Conservation (phyloP, 2,888 invertebrate genomes). For the Serripes groenlandicus region DNA sequence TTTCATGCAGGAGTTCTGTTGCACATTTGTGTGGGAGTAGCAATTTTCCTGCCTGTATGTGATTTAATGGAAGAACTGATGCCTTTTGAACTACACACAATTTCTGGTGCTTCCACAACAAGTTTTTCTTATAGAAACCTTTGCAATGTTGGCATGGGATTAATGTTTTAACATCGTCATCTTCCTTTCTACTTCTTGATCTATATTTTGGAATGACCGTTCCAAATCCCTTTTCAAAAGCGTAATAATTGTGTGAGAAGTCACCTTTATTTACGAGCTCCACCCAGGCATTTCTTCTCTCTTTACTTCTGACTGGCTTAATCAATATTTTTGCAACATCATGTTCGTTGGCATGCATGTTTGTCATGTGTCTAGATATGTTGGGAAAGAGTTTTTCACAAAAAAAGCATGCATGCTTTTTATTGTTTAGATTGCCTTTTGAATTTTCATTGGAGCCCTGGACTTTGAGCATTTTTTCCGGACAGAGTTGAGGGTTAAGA, state of each 20-base stretch:
- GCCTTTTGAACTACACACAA: neutral
- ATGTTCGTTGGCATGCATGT: too few species aligned
- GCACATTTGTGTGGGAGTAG: neutral
- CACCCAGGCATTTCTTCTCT: too few species aligned
- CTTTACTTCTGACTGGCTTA: too few species aligned
- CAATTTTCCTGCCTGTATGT: too few species aligned
- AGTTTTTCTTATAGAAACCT: constrained; percentile 15
- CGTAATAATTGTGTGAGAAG: constrained; percentile 24
- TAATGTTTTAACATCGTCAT: constrained; percentile 25
- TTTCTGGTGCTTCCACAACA: constrained; percentile 35
- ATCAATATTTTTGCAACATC: too few species aligned
- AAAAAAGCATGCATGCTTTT: too few species aligned
- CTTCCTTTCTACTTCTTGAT: neutral
- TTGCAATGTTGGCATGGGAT: constrained; percentile 46
- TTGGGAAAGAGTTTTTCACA: too few species aligned
- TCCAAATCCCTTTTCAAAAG: constrained; percentile 25
- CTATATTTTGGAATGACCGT: constrained; percentile 46
- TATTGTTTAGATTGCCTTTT: too few species aligned
- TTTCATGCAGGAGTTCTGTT: neutral
- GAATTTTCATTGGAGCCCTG: too few species aligned
- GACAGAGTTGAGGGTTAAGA: too few species aligned
- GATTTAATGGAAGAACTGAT: neutral
- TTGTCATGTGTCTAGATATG: too few species aligned
- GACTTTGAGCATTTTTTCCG: too few species aligned
- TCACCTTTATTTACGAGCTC: constrained; percentile 37